Evolutionary conservation across 2,113 vertebrate species (phyloP).

Genomic region (Triplophysa rosa): DNA sequence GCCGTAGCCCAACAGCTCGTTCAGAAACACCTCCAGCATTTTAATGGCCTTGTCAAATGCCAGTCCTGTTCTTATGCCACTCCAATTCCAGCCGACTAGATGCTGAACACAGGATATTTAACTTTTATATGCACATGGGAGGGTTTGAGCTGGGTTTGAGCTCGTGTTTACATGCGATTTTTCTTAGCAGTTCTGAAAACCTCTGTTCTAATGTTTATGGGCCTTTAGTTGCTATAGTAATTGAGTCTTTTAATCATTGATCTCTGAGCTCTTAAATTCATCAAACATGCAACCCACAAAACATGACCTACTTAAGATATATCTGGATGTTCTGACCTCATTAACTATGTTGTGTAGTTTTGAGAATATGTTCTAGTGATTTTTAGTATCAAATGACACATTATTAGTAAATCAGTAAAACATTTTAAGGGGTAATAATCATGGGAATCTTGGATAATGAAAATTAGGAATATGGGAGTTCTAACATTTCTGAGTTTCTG

Average conservation of each 20-base stretch:
- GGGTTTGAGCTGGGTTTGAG: not conserved
- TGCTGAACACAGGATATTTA: constrained; percentile 67
- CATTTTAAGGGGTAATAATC: too few species aligned
- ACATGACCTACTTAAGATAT: constrained; percentile 50
- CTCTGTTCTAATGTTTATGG: constrained; percentile 36
- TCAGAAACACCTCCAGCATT: constrained; percentile 82
- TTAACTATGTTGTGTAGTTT: constrained; percentile 6
- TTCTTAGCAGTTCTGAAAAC: constrained; percentile 31
- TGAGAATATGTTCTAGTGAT: not conserved
- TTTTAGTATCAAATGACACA: too few species aligned
- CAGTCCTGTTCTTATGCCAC: constrained; percentile 78
- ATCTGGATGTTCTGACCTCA: constrained; percentile 34
- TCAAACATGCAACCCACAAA: constrained; percentile 41
- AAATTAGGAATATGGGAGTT: too few species aligned
- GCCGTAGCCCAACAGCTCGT: constrained; percentile 74
- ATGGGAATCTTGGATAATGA: too few species aligned
- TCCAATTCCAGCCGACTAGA: constrained; percentile 78
- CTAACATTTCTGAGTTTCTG: too few species aligned
- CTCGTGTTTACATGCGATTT: constrained; percentile 2
- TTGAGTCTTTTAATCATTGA: constrained; percentile 50
- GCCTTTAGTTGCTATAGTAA: constrained; percentile 36
- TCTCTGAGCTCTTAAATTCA: constrained; percentile 45
- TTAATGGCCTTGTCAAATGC: constrained; percentile 82
- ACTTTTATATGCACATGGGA: constrained; percentile 59
- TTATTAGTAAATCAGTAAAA: too few species aligned